A percentile compares a stretch with the other conserved stretches of the same genome.
These are phyloP conservation scores for Chaunax sp. DNA, from an alignment of 2,797 vertebrate species.

Conservation along the genomic window DNA sequence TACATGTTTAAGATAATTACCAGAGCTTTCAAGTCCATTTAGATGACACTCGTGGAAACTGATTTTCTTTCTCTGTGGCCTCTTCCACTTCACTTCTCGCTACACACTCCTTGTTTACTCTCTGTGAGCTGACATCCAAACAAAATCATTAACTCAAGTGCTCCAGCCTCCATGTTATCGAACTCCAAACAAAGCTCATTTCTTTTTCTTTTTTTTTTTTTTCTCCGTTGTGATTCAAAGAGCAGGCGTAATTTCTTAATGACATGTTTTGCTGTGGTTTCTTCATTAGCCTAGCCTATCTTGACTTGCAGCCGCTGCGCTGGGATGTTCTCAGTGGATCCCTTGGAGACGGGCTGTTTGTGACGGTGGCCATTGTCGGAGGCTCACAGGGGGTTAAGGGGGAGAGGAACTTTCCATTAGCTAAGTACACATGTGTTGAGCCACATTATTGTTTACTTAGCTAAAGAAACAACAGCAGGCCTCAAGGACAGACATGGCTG, in stretches of 20 bases:
- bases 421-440: constrained; percentile 83
- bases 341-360: constrained; percentile 76
- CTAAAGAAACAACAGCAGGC: constrained; percentile 75
- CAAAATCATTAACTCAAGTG: constrained; percentile 71
- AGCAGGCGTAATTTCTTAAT: constrained; percentile 57
- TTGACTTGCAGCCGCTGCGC: constrained; percentile 19
- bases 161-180: constrained; percentile 49
- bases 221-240: constrained; percentile 50
- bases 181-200: constrained; percentile 64
- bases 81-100: constrained; percentile 44
- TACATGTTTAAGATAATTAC: constrained; percentile 81
- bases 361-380: constrained; percentile 72
- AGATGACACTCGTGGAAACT: constrained; percentile 67
- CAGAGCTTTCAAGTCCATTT: constrained; percentile 71
- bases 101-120: constrained; percentile 63
- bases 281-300: constrained; percentile 69
- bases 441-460: constrained; percentile 82
- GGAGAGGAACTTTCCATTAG: constrained; percentile 82
- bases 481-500: constrained; percentile 65
- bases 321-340: constrained; percentile 62
- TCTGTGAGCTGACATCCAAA: constrained; percentile 68
- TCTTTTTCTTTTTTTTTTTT: constrained; percentile 2
- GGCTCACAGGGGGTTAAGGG: constrained; percentile 71
- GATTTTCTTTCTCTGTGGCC: constrained; percentile 58
- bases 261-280: constrained; percentile 65